phyloP scores from a whole-genome alignment of 2,113 vertebrate genomes.

The Ceyx margarethae region DNA sequence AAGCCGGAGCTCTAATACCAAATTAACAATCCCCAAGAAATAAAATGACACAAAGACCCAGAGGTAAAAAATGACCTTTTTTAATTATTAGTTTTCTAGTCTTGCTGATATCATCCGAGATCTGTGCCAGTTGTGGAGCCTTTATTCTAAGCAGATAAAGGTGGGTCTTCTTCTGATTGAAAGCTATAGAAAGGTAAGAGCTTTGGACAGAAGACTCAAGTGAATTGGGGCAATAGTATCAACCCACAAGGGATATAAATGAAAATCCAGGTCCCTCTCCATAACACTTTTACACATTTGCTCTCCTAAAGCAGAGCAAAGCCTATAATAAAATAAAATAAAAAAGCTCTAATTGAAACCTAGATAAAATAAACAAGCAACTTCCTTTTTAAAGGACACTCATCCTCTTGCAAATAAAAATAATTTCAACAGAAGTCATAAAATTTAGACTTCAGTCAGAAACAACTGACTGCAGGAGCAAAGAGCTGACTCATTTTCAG shows the following conservation, averaged over 20 bases:
- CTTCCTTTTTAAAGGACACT: background rate
- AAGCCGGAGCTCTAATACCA: background rate
- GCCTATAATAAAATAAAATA: background rate
- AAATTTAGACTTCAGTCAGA: background rate
- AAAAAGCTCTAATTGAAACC: background rate
- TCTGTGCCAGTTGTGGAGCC: background rate
- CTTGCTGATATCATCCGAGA: background rate
- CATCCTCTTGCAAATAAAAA: background rate
- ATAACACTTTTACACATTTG: background rate
- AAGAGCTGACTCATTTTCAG: background rate
- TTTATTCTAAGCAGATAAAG: background rate
- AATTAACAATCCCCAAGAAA: background rate
- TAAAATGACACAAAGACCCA: background rate
- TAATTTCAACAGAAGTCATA: background rate
- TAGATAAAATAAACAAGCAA: background rate
- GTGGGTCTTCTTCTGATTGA: background rate
- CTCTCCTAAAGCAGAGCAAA: background rate
- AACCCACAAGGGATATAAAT: background rate
- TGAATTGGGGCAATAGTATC: background rate
- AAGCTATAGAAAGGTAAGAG: background rate
- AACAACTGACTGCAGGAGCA: background rate
- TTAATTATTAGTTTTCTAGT: background rate
- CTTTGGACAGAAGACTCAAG: background rate
- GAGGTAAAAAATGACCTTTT: background rate
- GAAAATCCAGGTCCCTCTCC: background rate